These are phyloP conservation scores for Baryphthengus martii DNA, from an alignment of 2,113 vertebrate genomes.

Conservation along the genomic window DNA sequence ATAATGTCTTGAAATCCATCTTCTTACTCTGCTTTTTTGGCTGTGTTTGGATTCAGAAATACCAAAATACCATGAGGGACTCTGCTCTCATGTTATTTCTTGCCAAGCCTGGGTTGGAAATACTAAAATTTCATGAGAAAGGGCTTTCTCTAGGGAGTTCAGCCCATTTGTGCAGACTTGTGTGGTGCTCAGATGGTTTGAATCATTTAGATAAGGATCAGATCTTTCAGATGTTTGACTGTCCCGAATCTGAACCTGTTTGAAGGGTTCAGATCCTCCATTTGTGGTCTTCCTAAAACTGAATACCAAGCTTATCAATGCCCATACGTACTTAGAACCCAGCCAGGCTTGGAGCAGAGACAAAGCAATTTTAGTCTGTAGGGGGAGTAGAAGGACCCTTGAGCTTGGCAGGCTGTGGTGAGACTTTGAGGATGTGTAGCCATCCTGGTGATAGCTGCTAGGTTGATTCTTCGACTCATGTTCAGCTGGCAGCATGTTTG, in stretches of 20 bases:
- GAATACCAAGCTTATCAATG: neutral
- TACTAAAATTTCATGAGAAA: constrained; percentile 49
- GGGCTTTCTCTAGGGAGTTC: neutral
- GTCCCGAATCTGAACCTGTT: constrained; percentile 5
- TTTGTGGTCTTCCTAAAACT: neutral
- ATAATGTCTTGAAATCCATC: neutral
- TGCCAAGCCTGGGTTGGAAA: constrained; percentile 51
- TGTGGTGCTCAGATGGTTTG: constrained; percentile 11
- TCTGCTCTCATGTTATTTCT: constrained; percentile 28
- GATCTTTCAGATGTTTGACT: constrained; percentile 10
- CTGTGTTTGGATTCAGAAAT: constrained; percentile 26
- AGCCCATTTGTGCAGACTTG: constrained; percentile 37
- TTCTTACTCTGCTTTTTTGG: neutral
- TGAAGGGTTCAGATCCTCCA: neutral
- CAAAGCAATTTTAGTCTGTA: neutral
- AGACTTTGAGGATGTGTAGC: neutral
- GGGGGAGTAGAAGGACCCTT: neutral
- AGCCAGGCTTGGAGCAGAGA: neutral
- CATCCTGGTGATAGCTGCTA: rapidly evolving
- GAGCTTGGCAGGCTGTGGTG: neutral
- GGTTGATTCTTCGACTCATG: neutral
- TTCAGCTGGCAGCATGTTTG: rapidly evolving
- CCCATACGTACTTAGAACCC: neutral
- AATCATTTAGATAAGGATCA: constrained; percentile 42
- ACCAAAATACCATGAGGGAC: constrained; percentile 30